phyloP scores from a whole-genome alignment of 2,113 vertebrate species.

The Eurystomus gularis region DNA sequence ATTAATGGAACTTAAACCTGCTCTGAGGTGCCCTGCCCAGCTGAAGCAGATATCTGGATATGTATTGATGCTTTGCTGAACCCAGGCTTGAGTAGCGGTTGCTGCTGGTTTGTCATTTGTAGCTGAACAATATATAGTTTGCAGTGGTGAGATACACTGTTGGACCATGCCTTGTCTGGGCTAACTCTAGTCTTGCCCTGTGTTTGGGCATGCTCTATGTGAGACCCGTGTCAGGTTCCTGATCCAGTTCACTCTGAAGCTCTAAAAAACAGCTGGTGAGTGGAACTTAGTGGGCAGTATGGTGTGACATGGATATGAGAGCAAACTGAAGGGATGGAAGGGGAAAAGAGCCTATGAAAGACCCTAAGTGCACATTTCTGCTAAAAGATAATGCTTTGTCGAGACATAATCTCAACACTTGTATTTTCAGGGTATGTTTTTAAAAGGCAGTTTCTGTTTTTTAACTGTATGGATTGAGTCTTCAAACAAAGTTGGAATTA shows the following conservation, averaged over 20 bases:
- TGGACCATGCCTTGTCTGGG: background rate
- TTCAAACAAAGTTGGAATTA: background rate
- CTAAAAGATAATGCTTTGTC: rapidly evolving
- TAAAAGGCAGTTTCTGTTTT: background rate
- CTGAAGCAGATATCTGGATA: background rate
- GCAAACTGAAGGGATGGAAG: background rate
- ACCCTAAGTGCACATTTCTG: rapidly evolving
- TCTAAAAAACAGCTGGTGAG: background rate
- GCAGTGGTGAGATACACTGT: background rate
- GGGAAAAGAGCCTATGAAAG: background rate
- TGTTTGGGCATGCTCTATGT: background rate
- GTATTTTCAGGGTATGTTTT: background rate
- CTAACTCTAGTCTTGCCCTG: background rate
- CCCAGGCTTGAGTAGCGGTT: background rate
- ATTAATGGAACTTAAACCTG: background rate
- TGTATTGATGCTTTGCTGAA: background rate
- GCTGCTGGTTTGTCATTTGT: background rate
- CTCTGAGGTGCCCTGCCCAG: background rate
- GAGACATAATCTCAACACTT: background rate
- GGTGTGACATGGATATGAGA: rapidly evolving
- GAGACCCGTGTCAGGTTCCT: background rate
- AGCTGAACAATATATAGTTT: background rate
- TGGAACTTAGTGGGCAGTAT: background rate
- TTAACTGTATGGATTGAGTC: background rate
- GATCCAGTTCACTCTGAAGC: background rate